Evolutionary conservation across 2,797 vertebrate species (phyloP).

Genomic region (Sciurus carolinensis): DNA sequence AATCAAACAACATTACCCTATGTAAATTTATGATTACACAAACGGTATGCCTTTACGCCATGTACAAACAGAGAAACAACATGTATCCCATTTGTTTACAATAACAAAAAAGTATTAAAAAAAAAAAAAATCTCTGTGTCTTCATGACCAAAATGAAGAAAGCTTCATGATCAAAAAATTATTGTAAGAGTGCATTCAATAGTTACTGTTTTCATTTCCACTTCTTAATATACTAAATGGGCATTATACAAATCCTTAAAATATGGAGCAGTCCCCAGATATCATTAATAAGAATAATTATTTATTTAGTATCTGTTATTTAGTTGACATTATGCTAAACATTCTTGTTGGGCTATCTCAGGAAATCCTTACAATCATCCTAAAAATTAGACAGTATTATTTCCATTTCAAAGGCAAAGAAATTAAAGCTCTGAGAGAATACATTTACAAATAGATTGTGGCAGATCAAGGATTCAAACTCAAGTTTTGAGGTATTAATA

Average conservation of each 20-base stretch:
- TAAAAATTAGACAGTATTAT: background rate
- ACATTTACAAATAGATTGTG: background rate
- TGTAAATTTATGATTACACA: too few relatives aligned
- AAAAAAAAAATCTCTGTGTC: background rate
- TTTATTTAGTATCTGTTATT: slow-evolving; percentile 18
- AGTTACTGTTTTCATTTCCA: background rate
- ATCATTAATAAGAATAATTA: slow-evolving; percentile 35
- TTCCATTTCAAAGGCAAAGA: background rate
- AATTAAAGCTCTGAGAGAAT: background rate
- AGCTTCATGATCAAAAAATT: background rate
- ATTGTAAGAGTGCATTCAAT: slow-evolving; percentile 35
- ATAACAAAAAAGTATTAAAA: too few relatives aligned
- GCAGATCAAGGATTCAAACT: slow-evolving; percentile 31
- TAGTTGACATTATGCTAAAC: background rate
- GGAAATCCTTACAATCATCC: background rate
- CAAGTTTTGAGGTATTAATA: background rate
- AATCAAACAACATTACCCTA: too few relatives aligned
- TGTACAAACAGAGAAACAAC: too few relatives aligned
- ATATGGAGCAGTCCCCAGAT: background rate
- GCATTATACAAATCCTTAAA: slow-evolving; percentile 6
- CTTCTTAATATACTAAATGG: background rate
- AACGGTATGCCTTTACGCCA: too few relatives aligned
- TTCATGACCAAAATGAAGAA: slow-evolving; percentile 38
- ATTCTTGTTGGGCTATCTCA: slow-evolving; percentile 19
- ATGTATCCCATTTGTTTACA: too few relatives aligned